phyloP scores from a whole-genome alignment of 1,140 invertebrate genomes.

The Hyposmocoma kahamanoa region DNA sequence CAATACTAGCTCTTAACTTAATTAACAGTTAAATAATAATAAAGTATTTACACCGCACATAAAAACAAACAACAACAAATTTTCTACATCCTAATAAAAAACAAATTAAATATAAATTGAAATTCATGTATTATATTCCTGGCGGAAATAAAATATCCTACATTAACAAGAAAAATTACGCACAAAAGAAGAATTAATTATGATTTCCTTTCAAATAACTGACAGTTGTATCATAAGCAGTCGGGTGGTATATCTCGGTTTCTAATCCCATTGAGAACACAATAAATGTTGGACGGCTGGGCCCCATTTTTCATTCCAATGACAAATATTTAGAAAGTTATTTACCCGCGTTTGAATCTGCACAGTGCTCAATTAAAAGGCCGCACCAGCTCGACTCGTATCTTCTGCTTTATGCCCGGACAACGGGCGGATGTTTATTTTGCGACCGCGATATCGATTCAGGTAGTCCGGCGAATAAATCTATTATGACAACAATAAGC shows the following conservation, averaged over 20 bases:
- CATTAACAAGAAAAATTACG: slow-evolving; percentile 15
- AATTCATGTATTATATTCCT: too few species aligned
- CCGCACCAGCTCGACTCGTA: slow-evolving; percentile 27
- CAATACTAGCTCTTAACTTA: slow-evolving; percentile 34
- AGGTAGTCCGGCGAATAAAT: slow-evolving; percentile 60
- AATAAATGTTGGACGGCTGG: slow-evolving; percentile 35
- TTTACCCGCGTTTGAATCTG: slow-evolving; percentile 52
- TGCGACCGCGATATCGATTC: slow-evolving; percentile 51
- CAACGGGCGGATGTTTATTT: slow-evolving; percentile 55
- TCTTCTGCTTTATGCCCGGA: slow-evolving; percentile 39
- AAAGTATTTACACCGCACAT: too few species aligned
- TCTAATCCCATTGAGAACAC: slow-evolving; percentile 61
- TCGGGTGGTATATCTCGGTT: slow-evolving; percentile 59
- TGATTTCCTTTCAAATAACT: slow-evolving; percentile 42
- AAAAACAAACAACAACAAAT: slow-evolving; percentile 46
- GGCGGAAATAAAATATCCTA: too few species aligned
- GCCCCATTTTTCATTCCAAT: slow-evolving; percentile 64
- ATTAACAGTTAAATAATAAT: slow-evolving; percentile 42
- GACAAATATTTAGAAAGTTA: slow-evolving; percentile 72
- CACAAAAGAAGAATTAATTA: slow-evolving; percentile 46
- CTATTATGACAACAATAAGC: slow-evolving; percentile 49
- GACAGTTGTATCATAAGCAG: slow-evolving; percentile 38
- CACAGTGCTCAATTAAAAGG: slow-evolving; percentile 47
- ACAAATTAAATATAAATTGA: too few species aligned
- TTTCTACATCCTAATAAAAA: too few species aligned